Evolutionary conservation across 2,113 vertebrate species (phyloP).

Genomic region (Scalopus aquaticus): DNA sequence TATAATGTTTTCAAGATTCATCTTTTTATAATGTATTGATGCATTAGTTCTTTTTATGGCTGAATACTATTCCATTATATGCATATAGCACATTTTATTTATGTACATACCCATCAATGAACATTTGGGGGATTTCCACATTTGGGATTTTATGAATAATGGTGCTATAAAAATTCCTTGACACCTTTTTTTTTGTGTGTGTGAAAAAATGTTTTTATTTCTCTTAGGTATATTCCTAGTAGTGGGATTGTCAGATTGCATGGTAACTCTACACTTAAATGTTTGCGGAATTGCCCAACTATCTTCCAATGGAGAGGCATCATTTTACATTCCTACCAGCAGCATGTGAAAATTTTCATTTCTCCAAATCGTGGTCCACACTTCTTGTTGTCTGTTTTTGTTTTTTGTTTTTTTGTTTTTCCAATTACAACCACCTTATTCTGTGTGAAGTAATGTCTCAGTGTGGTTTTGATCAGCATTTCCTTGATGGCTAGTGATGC

Average conservation of each 20-base stretch:
- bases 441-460: not conserved
- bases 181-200: not conserved
- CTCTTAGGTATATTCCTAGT: too few species aligned
- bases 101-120: not conserved
- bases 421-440: not conserved
- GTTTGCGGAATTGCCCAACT: not conserved
- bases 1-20: not conserved
- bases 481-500: not conserved
- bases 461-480: not conserved
- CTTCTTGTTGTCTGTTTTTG: not conserved
- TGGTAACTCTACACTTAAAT: too few species aligned
- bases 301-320: not conserved
- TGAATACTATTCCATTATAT: not conserved
- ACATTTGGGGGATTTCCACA: not conserved
- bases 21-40: not conserved
- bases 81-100: not conserved
- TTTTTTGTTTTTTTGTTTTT: too few species aligned
- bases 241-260: not conserved
- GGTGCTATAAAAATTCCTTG: not conserved
- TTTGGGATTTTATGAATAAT: slow-evolving; percentile 17
- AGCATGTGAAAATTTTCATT: not conserved
- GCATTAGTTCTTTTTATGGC: not conserved
- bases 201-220: not conserved
- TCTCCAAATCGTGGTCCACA: not conserved
- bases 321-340: not conserved